phyloP scores from a whole-genome alignment of 2,113 vertebrate genomes.

The Leiothrix lutea region DNA sequence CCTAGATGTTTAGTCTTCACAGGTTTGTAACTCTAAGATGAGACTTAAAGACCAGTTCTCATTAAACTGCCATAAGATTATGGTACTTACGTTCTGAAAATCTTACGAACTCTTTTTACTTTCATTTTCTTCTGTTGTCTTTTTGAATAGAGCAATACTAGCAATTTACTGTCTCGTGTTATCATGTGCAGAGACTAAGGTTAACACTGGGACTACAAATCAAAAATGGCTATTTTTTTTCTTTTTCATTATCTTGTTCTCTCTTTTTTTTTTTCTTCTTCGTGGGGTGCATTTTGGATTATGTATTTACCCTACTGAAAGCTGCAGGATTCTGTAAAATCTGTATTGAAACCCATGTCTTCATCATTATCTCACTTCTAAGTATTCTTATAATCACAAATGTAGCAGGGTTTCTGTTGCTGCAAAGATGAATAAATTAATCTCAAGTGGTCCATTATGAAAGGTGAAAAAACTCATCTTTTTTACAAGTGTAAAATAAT shows the following conservation, averaged over 20 bases:
- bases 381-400: slow-evolving; percentile 16
- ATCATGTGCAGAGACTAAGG: not conserved
- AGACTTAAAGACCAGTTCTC: not conserved
- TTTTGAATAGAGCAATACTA: not conserved
- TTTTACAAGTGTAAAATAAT: not conserved
- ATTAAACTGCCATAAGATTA: not conserved
- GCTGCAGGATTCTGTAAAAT: not conserved
- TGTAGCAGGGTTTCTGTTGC: not conserved
- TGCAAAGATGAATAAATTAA: slow-evolving; percentile 15
- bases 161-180: not conserved
- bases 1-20: not conserved
- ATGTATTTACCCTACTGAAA: not conserved
- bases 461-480: not conserved
- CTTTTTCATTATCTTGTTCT: not conserved
- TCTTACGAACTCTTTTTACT: not conserved
- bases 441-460: slow-evolving; percentile 17
- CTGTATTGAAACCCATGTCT: not conserved
- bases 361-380: not conserved
- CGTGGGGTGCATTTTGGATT: not conserved
- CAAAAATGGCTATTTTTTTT: not conserved
- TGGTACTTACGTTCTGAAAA: not conserved
- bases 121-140: not conserved
- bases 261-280: not conserved
- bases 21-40: not conserved
- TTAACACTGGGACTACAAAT: not conserved